phyloP scores from a whole-genome alignment of 2,888 invertebrate species.

The Drosophila meridiana region DNA sequence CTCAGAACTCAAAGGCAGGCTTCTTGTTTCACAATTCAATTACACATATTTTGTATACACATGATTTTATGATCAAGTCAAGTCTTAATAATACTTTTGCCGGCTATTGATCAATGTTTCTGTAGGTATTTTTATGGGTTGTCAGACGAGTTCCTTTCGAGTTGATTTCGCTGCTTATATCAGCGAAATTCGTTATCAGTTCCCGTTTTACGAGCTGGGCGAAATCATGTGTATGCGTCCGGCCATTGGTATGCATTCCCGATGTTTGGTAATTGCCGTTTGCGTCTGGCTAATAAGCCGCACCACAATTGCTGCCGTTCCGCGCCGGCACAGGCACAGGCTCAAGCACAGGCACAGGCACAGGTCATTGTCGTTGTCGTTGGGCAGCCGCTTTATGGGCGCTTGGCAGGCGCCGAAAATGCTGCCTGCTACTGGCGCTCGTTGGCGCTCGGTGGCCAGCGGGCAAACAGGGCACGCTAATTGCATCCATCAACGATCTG shows the following conservation, averaged over 20 bases:
- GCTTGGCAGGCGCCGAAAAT: conserved; percentile 31
- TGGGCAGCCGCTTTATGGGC: conserved; percentile 19
- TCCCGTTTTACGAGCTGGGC: neutral
- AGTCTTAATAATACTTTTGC: neutral
- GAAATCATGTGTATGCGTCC: neutral
- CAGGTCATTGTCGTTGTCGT: conserved; percentile 11
- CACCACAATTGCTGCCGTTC: conserved; percentile 23
- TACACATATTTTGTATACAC: neutral
- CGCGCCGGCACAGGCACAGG: neutral
- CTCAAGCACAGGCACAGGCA: neutral
- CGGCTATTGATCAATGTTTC: neutral
- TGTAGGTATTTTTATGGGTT: neutral
- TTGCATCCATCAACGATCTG: conserved; percentile 52
- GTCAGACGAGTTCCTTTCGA: neutral
- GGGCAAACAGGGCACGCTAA: conserved; percentile 44
- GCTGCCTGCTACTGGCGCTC: conserved; percentile 25
- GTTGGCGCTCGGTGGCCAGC: conserved; percentile 31
- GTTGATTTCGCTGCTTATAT: neutral
- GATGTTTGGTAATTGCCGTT: conserved; percentile 33
- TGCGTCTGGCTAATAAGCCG: conserved; percentile 37
- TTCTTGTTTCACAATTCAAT: neutral
- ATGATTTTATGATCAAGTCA: neutral
- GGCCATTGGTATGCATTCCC: conserved; percentile 1
- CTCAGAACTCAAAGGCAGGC: neutral
- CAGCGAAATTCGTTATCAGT: neutral